Base-by-base conservation (phyloP, 2,797 vertebrate genomes). In the Crax fasciolata region DNA sequence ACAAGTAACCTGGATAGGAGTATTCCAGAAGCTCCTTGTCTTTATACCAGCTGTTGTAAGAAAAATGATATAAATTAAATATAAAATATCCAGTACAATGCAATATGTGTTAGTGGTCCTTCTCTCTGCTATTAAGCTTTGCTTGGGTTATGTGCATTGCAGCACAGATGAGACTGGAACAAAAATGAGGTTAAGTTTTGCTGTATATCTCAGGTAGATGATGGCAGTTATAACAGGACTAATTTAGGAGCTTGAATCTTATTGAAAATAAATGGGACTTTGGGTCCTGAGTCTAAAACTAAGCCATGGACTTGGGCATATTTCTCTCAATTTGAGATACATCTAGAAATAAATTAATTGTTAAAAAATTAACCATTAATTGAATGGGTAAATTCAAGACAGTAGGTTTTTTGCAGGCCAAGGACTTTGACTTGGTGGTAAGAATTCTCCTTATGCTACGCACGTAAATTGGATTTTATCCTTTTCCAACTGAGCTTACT, bases 21-120 rank as follows among this genome's bases (percentile, higher is more conserved):
- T 97, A 99, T 96, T 99, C 99, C 96, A 99, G 98, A 49, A 99
- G 98, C 95, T 99, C 99, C 28, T 98, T 98, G 27, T 99, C 99
- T 97, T 99, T 99, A 92, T 99, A 99, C 99, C 99, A 99, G 97
- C 99, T 99, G 98, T 24, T 18, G 24, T 20, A 28, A 84, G 38
- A 44, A 67, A 74, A 79, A 85, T 0, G 43, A 74, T 0, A 48
- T 35, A 48, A 71, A 65, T 91, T 62, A 78, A 94, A 66, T 43
- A 11, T 27, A 18, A 1, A 9, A 1, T 5, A 11, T 24, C 27
- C 3, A 13, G 30, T 30, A 28, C 32, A 11, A 9, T 4, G 39
- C 70, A 63, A 0, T 6, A 9, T 1, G 17, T 32, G 51, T 11
- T 20, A 48, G 23, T 39, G 28, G 46, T 15, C 35, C 27, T 68